Evolutionary conservation across 1,140 invertebrate genomes (phyloP).

Genomic region (Phenacoccus solenopsis): DNA sequence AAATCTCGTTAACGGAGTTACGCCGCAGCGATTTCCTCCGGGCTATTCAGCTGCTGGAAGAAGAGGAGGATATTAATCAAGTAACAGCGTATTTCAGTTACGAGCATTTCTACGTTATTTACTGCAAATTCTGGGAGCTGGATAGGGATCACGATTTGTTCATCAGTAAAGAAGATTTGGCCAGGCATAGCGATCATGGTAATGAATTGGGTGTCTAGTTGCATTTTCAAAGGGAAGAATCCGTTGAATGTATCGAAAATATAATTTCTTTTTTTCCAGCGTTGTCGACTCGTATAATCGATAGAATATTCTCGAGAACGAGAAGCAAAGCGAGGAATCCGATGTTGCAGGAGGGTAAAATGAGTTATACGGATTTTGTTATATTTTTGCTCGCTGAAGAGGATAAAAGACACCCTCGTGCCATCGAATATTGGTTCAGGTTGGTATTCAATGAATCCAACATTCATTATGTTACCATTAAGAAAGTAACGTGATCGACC

Average conservation of each 20-base stretch:
- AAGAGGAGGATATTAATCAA: constrained; percentile 94
- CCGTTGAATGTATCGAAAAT: no score
- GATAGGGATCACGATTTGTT: constrained; percentile 96
- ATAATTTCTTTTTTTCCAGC: constrained; percentile 44
- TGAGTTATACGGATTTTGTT: constrained; percentile 98
- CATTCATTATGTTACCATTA: no score
- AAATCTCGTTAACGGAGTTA: constrained; percentile 78
- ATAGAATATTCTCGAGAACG: constrained; percentile 93
- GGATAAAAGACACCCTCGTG: constrained; percentile 91
- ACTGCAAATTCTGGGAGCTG: constrained; percentile 99
- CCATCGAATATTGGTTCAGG: constrained; percentile 86
- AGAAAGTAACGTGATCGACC: no score
- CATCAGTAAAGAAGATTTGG: constrained; percentile 87
- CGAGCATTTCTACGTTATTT: constrained; percentile 99
- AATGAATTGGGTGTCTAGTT: constrained; percentile 24
- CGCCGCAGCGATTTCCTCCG: constrained; percentile 77
- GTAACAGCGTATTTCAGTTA: constrained; percentile 98
- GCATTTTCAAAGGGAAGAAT: no score
- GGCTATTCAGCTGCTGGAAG: constrained; percentile 62
- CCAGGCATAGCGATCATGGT: constrained; percentile 93
- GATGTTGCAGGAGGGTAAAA: constrained; percentile 46
- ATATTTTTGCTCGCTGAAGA: constrained; percentile 98
- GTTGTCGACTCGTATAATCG: constrained; percentile 86
- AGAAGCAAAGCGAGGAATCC: constrained; percentile 33
- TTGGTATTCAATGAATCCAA: constrained; percentile 30